Evolutionary conservation across 1,140 invertebrate genomes (phyloP).

Genomic region (Laupala kohalensis): DNA sequence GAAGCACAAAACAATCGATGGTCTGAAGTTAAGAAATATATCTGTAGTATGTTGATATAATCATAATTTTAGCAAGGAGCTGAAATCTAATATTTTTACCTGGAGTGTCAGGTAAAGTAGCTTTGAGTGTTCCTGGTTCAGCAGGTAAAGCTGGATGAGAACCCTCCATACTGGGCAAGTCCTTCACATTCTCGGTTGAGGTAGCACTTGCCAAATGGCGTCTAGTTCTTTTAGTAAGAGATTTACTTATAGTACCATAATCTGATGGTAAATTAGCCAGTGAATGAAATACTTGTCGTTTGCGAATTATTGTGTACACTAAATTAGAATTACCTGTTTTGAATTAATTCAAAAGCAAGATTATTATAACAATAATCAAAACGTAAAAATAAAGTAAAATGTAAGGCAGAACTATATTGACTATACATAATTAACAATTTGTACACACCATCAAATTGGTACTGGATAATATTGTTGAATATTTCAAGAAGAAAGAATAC

Average conservation of each 20-base stretch:
- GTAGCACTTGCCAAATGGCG: constrained; percentile 22
- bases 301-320: constrained; percentile 97
- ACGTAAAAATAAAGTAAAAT: neutral
- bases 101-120: constrained; percentile 76
- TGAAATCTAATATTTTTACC: constrained; percentile 30
- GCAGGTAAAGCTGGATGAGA: constrained; percentile 73
- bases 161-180: constrained; percentile 59
- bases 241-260: constrained; percentile 74
- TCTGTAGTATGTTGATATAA: constrained; percentile 7
- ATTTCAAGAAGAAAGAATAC: constrained; percentile 98
- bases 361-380: neutral
- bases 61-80: neutral
- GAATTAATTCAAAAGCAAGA: constrained; percentile 14
- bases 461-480: constrained; percentile 99
- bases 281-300: constrained; percentile 92
- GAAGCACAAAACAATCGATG: too few relatives aligned
- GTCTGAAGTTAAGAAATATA: constrained; percentile 1
- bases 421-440: neutral
- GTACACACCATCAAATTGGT: constrained; percentile 92
- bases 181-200: constrained; percentile 14
- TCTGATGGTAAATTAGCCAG: constrained; percentile 92
- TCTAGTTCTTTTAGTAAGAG: constrained; percentile 53
- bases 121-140: constrained; percentile 79
- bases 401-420: neutral
- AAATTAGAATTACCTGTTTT: constrained; percentile 83